Conservation (phyloP, 92 coral and sea anemone genomes). For the Porites rus region DNA sequence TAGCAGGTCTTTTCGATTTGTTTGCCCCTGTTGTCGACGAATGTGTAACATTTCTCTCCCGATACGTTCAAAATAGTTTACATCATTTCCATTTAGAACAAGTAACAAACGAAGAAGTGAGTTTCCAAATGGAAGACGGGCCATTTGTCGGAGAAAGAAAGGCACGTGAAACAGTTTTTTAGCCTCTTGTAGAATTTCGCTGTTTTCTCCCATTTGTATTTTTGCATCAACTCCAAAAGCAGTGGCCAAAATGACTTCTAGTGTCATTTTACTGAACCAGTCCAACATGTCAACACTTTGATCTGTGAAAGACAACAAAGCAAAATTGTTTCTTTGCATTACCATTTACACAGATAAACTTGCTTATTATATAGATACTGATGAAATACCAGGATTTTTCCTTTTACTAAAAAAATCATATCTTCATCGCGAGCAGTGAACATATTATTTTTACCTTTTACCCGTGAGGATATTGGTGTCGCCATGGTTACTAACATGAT, state of each 20-base stretch:
- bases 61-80: constrained; percentile 4
- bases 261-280: constrained; percentile 69
- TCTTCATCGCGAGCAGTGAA: no score
- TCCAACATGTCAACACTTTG: constrained; percentile 69
- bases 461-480: no score
- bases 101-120: not conserved
- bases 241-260: constrained; percentile 70
- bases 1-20: constrained; percentile 66
- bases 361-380: not conserved
- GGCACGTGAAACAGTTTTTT: constrained; percentile 36
- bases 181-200: constrained; percentile 34
- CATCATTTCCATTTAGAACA: not conserved
- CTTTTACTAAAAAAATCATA: no score
- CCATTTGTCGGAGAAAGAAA: constrained; percentile 9
- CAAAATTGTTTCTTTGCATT: not conserved
- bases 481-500: no score
- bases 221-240: constrained; percentile 68
- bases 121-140: constrained; percentile 48
- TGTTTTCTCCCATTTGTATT: constrained; percentile 53
- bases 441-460: no score
- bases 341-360: no score
- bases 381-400: no score
- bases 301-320: constrained; percentile 31
- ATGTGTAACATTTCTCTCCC: constrained; percentile 52
- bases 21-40: constrained; percentile 49